Percentiles rank a stretch among this genome's conserved stretches.
These are phyloP conservation scores for Psix sp. DNA, from an alignment of 1,140 invertebrate genomes.

Conservation along the genomic window DNA sequence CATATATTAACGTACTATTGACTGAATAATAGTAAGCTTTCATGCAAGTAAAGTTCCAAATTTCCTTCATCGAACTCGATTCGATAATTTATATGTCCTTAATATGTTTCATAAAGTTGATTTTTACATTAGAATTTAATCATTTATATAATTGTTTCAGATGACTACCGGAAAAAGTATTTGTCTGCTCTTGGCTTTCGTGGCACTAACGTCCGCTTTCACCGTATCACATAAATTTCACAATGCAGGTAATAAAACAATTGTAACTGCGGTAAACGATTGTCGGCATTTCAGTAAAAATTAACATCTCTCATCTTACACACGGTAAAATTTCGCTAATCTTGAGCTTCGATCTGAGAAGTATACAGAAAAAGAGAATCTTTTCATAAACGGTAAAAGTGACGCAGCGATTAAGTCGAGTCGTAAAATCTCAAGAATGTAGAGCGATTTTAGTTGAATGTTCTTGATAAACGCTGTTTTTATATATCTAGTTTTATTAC, in stretches of 20 bases:
- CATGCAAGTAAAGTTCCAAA: too few relatives aligned
- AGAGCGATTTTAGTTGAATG: constrained; percentile 5
- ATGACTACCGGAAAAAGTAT: constrained; percentile 69
- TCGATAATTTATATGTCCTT: too few relatives aligned
- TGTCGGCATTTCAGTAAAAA: constrained; percentile 17
- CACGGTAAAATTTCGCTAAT: constrained; percentile 11
- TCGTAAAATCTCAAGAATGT: constrained; percentile 22
- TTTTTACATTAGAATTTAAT: neutral
- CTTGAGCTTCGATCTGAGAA: constrained; percentile 1
- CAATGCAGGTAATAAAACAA: constrained; percentile 58
- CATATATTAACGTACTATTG: too few relatives aligned
- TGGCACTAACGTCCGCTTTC: constrained; percentile 64
- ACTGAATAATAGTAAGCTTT: too few relatives aligned
- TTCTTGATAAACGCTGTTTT: neutral
- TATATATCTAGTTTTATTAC: neutral
- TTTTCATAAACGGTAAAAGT: constrained; percentile 34
- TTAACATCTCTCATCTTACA: constrained; percentile 11
- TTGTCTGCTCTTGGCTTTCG: constrained; percentile 67
- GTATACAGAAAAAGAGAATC: constrained; percentile 7
- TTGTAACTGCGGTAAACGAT: constrained; percentile 27
- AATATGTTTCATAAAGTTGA: too few relatives aligned
- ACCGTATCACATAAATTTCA: constrained; percentile 58
- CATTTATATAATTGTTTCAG: constrained; percentile 60
- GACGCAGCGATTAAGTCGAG: constrained; percentile 9
- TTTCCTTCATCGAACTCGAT: too few relatives aligned